phyloP scores from a whole-genome alignment of 2,797 vertebrate species.

The Graptemys geographica region DNA sequence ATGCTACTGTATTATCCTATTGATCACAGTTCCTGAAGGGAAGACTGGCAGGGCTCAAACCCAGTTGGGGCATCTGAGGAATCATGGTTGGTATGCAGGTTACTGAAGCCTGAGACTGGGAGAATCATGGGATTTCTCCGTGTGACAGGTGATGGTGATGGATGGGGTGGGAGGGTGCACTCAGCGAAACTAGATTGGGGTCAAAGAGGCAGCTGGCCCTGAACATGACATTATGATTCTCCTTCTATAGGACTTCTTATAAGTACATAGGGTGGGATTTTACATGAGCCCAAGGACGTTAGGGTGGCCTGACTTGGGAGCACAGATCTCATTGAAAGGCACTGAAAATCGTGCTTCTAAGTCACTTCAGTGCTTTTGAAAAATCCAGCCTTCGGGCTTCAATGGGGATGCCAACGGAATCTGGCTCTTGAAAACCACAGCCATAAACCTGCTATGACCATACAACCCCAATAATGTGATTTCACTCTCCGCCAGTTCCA shows the following conservation, averaged over 20 bases:
- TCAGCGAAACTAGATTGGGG: not conserved
- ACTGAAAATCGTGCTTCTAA: not conserved
- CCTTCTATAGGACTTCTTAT: not conserved
- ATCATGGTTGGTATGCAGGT: not conserved
- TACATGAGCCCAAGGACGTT: not conserved
- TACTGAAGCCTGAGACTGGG: not conserved
- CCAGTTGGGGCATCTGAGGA: not conserved
- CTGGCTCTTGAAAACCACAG: not conserved
- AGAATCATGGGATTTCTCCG: not conserved
- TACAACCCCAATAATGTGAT: fast-evolving
- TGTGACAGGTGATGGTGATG: too few species aligned
- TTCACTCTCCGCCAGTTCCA: not conserved
- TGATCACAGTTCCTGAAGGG: not conserved
- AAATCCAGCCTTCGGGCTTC: not conserved
- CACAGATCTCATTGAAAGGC: not conserved
- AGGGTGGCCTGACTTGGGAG: not conserved
- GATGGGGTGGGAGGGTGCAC: not conserved
- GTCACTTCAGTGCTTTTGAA: not conserved
- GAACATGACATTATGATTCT: conserved; percentile 31
- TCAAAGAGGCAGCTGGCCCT: not conserved
- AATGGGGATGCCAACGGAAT: not conserved
- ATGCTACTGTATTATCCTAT: not conserved
- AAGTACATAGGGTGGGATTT: not conserved
- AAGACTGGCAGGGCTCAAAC: not conserved
- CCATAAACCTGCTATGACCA: fast-evolving